phyloP scores from a whole-genome alignment of 1,140 invertebrate genomes.

The Cepaea nemoralis region DNA sequence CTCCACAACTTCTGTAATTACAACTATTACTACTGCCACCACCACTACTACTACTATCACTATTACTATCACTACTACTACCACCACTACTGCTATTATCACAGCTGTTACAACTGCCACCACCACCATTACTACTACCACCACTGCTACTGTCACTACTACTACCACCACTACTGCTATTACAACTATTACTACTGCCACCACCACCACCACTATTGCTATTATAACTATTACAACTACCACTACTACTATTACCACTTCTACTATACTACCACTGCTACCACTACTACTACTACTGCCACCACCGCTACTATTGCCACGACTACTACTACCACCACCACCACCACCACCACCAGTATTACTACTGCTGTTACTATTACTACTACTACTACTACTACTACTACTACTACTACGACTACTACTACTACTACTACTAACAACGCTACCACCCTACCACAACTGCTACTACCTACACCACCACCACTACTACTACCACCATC shows the following conservation, averaged over 20 bases:
- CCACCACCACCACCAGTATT: no score
- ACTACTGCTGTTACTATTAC: neutral
- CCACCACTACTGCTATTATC: neutral
- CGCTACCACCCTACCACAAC: neutral
- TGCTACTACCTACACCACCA: neutral
- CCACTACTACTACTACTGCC: no score
- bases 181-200: no score
- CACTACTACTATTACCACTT: no score
- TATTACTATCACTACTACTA: neutral
- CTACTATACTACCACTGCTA: no score
- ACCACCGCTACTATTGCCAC: no score
- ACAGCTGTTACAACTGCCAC: neutral
- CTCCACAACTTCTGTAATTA: neutral
- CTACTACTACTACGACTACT: no score
- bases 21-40: neutral
- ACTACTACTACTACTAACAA: neutral
- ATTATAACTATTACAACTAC: neutral
- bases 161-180: no score
- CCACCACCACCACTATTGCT: neutral
- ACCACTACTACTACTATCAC: neutral
- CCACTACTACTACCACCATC: neutral
- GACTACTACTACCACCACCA: neutral
- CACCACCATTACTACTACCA: no score
- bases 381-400: neutral
- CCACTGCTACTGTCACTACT: no score